Percentiles rank a stretch among this genome's conserved stretches.
phyloP scores from a whole-genome alignment of 2,888 invertebrate genomes.

The Hedya salicella region DNA sequence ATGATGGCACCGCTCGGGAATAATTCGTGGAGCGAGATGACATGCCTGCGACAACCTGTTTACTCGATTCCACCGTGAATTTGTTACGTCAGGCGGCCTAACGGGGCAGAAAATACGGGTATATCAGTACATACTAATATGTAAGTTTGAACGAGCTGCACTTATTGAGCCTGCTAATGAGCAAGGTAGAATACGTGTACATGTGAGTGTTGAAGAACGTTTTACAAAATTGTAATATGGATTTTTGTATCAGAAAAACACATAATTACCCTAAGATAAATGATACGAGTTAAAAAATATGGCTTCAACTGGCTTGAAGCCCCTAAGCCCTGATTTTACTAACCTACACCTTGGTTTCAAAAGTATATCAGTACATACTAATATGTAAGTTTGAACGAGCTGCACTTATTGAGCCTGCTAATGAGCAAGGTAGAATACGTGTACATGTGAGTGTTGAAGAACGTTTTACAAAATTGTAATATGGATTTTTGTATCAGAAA shows the following conservation, averaged over 20 bases:
- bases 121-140: background rate
- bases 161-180: slow-evolving; percentile 1
- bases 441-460: no score
- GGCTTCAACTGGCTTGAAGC: no score
- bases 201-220: background rate
- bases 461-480: background rate
- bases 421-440: background rate
- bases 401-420: background rate
- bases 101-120: slow-evolving; percentile 23
- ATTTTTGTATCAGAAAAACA: no score
- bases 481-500: no score
- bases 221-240: background rate
- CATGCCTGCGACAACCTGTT: slow-evolving; percentile 13
- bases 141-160: background rate
- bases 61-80: slow-evolving; percentile 28
- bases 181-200: no score
- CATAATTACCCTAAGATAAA: no score
- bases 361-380: background rate
- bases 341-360: no score
- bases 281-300: no score
- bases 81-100: slow-evolving; percentile 24
- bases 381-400: slow-evolving; percentile 1
- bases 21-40: slow-evolving; percentile 24
- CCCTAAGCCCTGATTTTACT: no score
- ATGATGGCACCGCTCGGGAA: slow-evolving; percentile 16